Conservation (phyloP, 2,888 invertebrate genomes). For the Ctenicera cuprea region DNA sequence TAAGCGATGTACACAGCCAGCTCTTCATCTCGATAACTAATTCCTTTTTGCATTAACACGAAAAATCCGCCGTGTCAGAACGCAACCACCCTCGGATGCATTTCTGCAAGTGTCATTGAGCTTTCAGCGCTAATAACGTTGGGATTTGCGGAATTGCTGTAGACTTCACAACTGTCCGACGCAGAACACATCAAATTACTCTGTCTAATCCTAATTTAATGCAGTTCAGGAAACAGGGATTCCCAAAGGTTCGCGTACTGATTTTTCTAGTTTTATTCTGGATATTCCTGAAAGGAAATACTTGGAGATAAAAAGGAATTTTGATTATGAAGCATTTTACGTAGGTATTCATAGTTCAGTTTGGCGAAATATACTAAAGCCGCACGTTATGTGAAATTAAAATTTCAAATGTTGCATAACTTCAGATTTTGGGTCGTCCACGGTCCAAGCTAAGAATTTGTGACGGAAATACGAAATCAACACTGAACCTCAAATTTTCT, state of each 20-base stretch:
- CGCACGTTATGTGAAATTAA: too few species aligned
- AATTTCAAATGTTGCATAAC: too few species aligned
- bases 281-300: too few species aligned
- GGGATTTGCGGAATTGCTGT: constrained; percentile 24
- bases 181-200: constrained; percentile 35
- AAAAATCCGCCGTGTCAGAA: neutral
- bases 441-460: too few species aligned
- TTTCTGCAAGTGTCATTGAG: constrained; percentile 33
- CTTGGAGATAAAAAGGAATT: too few species aligned
- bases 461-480: too few species aligned
- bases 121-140: constrained; percentile 14
- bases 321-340: too few species aligned
- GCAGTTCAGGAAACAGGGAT: neutral
- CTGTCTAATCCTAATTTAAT: constrained; percentile 34
- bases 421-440: too few species aligned
- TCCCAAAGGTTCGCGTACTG: neutral
- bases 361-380: too few species aligned
- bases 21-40: neutral
- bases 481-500: too few species aligned
- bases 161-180: constrained; percentile 34
- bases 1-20: neutral
- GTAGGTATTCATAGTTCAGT: too few species aligned
- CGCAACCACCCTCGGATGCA: constrained; percentile 12
- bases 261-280: too few species aligned
- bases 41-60: neutral